A percentile compares a stretch with the other conserved stretches of the same genome.
These are phyloP conservation scores for Anticlea derivata DNA, from an alignment of 2,888 invertebrate species.

Conservation along the genomic window DNA sequence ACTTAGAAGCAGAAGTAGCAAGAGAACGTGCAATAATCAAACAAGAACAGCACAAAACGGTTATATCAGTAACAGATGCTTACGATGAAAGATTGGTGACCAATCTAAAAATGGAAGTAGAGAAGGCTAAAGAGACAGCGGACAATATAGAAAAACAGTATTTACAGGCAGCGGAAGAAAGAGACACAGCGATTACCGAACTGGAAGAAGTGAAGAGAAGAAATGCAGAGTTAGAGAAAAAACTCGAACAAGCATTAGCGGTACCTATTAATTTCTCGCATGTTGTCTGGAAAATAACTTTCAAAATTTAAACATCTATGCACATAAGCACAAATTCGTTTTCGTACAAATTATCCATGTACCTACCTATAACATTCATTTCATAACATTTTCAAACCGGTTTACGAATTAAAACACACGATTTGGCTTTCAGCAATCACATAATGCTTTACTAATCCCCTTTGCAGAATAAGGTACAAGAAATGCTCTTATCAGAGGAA, in stretches of 20 bases:
- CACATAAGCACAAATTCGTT: too few species aligned
- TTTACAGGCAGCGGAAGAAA: constrained; percentile 88
- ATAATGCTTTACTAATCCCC: constrained; percentile 51
- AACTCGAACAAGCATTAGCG: constrained; percentile 87
- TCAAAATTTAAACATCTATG: not conserved
- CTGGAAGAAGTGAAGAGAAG: constrained; percentile 91
- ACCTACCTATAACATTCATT: too few species aligned
- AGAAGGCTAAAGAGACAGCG: constrained; percentile 89
- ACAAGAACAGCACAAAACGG: constrained; percentile 80
- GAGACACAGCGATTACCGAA: constrained; percentile 89
- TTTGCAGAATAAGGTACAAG: constrained; percentile 69
- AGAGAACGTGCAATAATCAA: constrained; percentile 85
- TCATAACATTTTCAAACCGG: not conserved
- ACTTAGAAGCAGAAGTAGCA: constrained; percentile 92
- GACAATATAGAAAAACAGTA: constrained; percentile 93
- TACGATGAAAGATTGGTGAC: constrained; percentile 87
- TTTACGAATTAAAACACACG: not conserved
- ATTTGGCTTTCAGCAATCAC: constrained; percentile 24
- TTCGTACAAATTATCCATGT: too few species aligned
- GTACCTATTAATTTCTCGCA: constrained; percentile 51
- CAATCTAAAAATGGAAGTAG: constrained; percentile 89
- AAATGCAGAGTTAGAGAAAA: constrained; percentile 90
- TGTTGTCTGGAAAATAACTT: not conserved
- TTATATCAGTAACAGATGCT: constrained; percentile 80
- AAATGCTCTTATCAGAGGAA: constrained; percentile 61